Percentiles rank a stretch among this genome's conserved stretches.
These are phyloP conservation scores for Drosophila hydei DNA, from an alignment of 1,140 invertebrate species.

Conservation along the genomic window DNA sequence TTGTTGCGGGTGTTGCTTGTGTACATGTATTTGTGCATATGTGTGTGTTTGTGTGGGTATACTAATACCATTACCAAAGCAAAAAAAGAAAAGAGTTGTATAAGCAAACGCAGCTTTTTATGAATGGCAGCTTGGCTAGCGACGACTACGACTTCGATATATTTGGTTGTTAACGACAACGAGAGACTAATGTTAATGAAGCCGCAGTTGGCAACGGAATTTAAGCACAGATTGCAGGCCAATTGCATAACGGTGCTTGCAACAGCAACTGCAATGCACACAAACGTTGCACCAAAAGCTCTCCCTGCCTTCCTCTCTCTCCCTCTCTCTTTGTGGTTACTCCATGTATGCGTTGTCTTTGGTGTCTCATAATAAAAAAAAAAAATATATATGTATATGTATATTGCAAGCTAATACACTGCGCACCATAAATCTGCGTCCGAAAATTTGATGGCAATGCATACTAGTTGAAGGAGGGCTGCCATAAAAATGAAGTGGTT, in stretches of 20 bases:
- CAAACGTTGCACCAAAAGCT: conserved; percentile 16
- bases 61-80: conserved; percentile 21
- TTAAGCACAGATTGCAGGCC: conserved; percentile 47
- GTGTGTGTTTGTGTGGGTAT: neutral
- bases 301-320: neutral
- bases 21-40: neutral
- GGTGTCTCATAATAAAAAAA: conserved; percentile 64
- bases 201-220: conserved; percentile 61
- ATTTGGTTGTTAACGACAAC: conserved; percentile 69
- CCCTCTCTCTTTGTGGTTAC: conserved; percentile 26
- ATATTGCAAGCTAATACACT: conserved; percentile 47
- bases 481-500: neutral
- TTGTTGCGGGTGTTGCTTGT: conserved; percentile 55
- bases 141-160: conserved; percentile 50
- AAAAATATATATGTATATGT: neutral
- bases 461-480: conserved; percentile 5
- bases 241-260: conserved; percentile 73
- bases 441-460: conserved; percentile 14
- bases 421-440: conserved; percentile 55
- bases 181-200: conserved; percentile 78
- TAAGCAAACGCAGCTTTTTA: conserved; percentile 56
- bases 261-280: conserved; percentile 33
- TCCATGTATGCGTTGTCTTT: conserved; percentile 58
- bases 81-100: conserved; percentile 37
- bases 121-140: conserved; percentile 66